Conservation (phyloP, 2,888 invertebrate species). For the Coecobrya sp. region DNA sequence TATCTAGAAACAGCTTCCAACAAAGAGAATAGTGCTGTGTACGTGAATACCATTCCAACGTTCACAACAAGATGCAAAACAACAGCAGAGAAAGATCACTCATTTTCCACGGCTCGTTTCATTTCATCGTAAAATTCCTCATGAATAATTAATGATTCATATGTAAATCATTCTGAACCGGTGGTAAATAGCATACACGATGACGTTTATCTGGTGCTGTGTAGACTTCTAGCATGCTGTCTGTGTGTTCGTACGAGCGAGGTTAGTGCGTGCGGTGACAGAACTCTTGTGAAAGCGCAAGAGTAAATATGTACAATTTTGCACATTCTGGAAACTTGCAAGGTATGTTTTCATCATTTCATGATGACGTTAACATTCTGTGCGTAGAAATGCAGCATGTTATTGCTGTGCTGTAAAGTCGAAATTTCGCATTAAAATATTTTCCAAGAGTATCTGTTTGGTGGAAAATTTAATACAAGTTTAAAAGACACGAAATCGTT, state of each 20-base stretch:
- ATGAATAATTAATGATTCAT: slow-evolving; percentile 85
- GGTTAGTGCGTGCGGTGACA: neutral
- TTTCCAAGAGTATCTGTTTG: too few relatives aligned
- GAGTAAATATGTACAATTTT: neutral
- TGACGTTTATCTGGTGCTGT: neutral
- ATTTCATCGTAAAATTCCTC: slow-evolving; percentile 84
- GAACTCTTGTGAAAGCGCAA: neutral
- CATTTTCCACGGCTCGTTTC: slow-evolving; percentile 78
- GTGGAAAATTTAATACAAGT: too few relatives aligned
- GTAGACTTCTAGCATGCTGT: neutral
- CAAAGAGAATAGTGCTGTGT: neutral
- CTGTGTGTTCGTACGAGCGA: too few relatives aligned
- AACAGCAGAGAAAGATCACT: slow-evolving; percentile 68
- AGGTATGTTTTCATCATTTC: too few relatives aligned
- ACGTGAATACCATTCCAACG: slow-evolving; percentile 11
- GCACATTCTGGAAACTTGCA: neutral
- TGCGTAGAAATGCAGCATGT: too few relatives aligned
- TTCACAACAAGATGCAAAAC: neutral
- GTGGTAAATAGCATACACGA: neutral
- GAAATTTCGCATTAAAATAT: too few relatives aligned
- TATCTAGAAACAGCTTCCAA: neutral
- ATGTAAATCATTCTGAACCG: slow-evolving; percentile 78
- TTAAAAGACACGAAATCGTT: too few relatives aligned
- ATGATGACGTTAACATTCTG: too few relatives aligned
- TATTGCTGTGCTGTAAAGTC: too few relatives aligned